These are phyloP conservation scores for Notiomystis cincta DNA, from an alignment of 2,113 vertebrate genomes.

Conservation along the genomic window DNA sequence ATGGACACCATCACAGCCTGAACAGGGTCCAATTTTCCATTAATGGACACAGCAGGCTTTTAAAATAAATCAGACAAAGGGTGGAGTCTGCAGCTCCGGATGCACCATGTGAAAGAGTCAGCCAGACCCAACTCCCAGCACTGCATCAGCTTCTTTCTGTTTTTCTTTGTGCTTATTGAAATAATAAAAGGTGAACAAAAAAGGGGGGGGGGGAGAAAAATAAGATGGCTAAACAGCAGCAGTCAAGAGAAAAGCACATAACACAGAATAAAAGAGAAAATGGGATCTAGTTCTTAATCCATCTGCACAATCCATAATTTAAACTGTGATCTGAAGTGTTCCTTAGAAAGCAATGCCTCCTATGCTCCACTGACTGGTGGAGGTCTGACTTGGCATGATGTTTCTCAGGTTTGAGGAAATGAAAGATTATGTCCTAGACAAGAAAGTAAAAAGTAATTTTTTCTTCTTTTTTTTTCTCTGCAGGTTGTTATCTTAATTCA, in stretches of 20 bases:
- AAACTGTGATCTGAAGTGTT: background rate
- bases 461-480: background rate
- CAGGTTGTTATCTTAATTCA: background rate
- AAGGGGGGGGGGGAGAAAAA: fast-evolving
- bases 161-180: background rate
- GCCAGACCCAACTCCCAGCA: background rate
- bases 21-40: slow-evolving; percentile 38
- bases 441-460: background rate
- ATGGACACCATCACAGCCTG: slow-evolving; percentile 6
- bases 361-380: background rate
- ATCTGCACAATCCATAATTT: background rate
- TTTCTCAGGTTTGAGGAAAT: background rate
- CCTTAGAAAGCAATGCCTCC: background rate
- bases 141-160: background rate
- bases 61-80: slow-evolving; percentile 5
- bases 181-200: background rate
- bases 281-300: background rate
- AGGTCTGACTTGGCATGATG: background rate
- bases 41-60: slow-evolving; percentile 18
- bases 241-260: background rate
- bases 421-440: background rate
- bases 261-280: background rate
- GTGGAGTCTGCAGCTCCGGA: background rate
- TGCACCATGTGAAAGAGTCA: background rate
- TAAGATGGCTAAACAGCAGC: background rate